These are phyloP conservation scores for Tenrec ecaudatus DNA, from an alignment of 2,113 vertebrate species.

Conservation along the genomic window DNA sequence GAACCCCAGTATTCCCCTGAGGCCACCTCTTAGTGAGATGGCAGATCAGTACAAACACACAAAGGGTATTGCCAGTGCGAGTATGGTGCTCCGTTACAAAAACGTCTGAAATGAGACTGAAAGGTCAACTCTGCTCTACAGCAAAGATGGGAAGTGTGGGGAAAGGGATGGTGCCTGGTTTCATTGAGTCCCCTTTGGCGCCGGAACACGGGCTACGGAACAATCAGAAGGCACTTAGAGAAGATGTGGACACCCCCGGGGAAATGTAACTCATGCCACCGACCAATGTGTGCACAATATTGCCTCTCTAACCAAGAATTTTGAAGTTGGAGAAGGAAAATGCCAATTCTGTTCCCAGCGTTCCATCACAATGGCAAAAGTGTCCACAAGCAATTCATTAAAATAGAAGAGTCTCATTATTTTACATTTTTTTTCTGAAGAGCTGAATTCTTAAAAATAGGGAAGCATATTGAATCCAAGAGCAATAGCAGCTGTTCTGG, in stretches of 20 bases:
- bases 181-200: too few relatives aligned
- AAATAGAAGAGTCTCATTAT: slow-evolving; percentile 77
- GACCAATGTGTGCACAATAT: slow-evolving; percentile 28
- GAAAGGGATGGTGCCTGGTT: not conserved
- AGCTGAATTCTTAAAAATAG: slow-evolving; percentile 78
- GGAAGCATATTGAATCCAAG: slow-evolving; percentile 71
- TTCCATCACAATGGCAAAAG: too few relatives aligned
- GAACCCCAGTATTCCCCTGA: not conserved
- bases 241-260: not conserved
- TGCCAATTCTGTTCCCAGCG: too few relatives aligned
- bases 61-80: not conserved
- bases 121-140: not conserved
- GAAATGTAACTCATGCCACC: not conserved
- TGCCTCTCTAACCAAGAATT: slow-evolving; percentile 62
- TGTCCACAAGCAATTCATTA: slow-evolving; percentile 76
- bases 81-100: not conserved
- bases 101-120: not conserved
- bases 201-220: not conserved
- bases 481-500: slow-evolving; percentile 73
- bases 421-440: slow-evolving; percentile 68
- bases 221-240: not conserved
- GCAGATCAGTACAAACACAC: not conserved
- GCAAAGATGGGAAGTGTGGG: not conserved
- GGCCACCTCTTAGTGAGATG: not conserved
- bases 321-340: slow-evolving; percentile 59